Base-by-base conservation (phyloP, 1,140 invertebrate species). In the Achatina immaculata region DNA sequence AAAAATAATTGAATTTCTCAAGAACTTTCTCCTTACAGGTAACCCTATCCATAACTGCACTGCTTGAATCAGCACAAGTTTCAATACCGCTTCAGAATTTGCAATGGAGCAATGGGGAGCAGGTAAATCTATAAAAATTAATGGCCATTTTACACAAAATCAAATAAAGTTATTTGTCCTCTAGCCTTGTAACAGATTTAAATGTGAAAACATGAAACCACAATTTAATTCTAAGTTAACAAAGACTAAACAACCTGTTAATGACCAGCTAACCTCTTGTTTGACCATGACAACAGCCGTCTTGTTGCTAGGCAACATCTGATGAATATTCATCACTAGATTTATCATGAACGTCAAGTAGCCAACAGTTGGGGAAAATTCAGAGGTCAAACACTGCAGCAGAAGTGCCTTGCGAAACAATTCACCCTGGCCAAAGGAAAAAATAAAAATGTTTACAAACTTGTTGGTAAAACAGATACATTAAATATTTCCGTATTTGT, bases 361-460 rank as follows among this genome's bases (percentile, higher is more conserved):
- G 83, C 85, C 85, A 11, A 86, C 43, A 2, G 83, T 83, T 9
- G 84, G 85, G 36, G 83, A 83, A 84, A 89, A 90, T 58, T 88
- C 84, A 51, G 82, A 42, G 0, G 80, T 80, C 74, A 88, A 43
- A 79, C 88, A 86, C 7, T 86, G 82, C 21, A 90, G 80, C 45
- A 88, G 88, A 6, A 88, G 80, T 31, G 88, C 83, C 77, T 83
- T 88, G 42, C 86, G 81, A 81, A 84, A 90, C 71, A 85, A 66
- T 48, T 89, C 88, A 19, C 89, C 85, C 88, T 89, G 81, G 19
- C 81, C 80, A 79, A n/a, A 75, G 40, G 73, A 74, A 73, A 34
- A 42, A 74, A 51, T 42, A 38, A 9, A 72, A 72, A 66, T 66
- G 62, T 11, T 66, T 9, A 66, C 7, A 9, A 66, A 7, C 34